phyloP scores from a whole-genome alignment of 1,140 invertebrate species.

The Drosophila obscura region DNA sequence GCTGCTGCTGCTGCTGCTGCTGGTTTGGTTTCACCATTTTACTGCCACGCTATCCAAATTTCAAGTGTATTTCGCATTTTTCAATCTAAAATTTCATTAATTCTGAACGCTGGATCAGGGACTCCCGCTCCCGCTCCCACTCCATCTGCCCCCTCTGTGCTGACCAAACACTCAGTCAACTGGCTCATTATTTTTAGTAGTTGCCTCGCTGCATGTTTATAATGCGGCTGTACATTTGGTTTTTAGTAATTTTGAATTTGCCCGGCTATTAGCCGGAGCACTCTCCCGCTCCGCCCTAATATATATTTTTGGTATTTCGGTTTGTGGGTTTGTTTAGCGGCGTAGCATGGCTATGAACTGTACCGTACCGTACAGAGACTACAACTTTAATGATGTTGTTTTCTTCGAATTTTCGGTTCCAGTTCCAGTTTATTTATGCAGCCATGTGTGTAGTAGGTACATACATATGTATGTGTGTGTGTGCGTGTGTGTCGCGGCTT shows the following conservation, averaged over 20 bases:
- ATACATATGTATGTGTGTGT: background rate
- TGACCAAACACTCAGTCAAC: constrained; percentile 44
- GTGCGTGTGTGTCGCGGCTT: constrained; percentile 37
- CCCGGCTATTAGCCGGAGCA: constrained; percentile 33
- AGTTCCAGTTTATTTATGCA: constrained; percentile 61
- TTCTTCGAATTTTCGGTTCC: constrained; percentile 51
- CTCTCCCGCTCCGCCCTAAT: constrained; percentile 7
- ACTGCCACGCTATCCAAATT: constrained; percentile 21
- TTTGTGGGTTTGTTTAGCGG: constrained; percentile 33
- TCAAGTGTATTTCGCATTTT: constrained; percentile 36
- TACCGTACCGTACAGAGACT: constrained; percentile 8
- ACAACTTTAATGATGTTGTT: constrained; percentile 71
- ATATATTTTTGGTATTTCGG: constrained; percentile 17
- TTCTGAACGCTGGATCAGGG: constrained; percentile 23
- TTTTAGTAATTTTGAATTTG: constrained; percentile 73
- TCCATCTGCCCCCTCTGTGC: constrained; percentile 15
- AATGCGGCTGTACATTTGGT: constrained; percentile 63
- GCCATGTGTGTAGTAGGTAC: constrained; percentile 26
- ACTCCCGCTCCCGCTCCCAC: no score
- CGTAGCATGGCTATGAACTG: constrained; percentile 15
- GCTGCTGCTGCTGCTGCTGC: constrained; percentile 3
- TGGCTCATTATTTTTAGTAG: constrained; percentile 52
- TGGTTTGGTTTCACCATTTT: constrained; percentile 20
- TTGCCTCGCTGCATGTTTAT: constrained; percentile 49
- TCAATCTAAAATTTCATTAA: constrained; percentile 59